Evolutionary conservation across 2,888 invertebrate species (phyloP).

Genomic region (Chloroclystis v-ata): DNA sequence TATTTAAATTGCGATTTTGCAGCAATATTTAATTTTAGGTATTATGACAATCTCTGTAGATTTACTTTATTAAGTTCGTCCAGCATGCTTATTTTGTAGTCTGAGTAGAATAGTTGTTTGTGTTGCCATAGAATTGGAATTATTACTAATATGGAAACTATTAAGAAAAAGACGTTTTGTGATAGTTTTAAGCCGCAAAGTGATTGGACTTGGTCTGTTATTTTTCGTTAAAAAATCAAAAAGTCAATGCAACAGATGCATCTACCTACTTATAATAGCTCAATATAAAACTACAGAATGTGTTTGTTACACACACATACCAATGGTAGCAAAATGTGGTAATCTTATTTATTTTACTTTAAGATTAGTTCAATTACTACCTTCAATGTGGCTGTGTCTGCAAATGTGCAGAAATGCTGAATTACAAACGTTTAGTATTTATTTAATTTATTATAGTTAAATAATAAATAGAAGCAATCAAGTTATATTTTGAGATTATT

Average conservation of each 20-base stretch:
- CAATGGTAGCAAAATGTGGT: constrained; percentile 10
- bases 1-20: constrained; percentile 3
- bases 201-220: not conserved
- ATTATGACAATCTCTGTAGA: constrained; percentile 21
- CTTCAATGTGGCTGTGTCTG: constrained; percentile 38
- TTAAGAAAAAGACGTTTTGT: not conserved
- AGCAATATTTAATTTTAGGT: constrained; percentile 16
- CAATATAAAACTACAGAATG: not conserved
- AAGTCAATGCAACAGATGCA: not conserved
- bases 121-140: constrained; percentile 11
- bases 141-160: not conserved
- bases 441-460: constrained; percentile 9
- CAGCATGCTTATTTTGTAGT: constrained; percentile 3
- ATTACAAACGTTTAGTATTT: constrained; percentile 9
- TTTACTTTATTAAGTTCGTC: constrained; percentile 7
- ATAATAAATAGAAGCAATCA: not conserved
- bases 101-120: constrained; percentile 2
- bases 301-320: constrained; percentile 14
- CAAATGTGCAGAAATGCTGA: constrained; percentile 33
- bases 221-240: not conserved
- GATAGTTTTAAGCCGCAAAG: not conserved
- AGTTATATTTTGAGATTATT: constrained; percentile 14
- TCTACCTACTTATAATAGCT: not conserved
- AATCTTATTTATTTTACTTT: constrained; percentile 17
- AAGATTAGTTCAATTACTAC: constrained; percentile 17